Evolutionary conservation across 2,888 invertebrate genomes (phyloP).

Genomic region (Eupithecia subumbrata): DNA sequence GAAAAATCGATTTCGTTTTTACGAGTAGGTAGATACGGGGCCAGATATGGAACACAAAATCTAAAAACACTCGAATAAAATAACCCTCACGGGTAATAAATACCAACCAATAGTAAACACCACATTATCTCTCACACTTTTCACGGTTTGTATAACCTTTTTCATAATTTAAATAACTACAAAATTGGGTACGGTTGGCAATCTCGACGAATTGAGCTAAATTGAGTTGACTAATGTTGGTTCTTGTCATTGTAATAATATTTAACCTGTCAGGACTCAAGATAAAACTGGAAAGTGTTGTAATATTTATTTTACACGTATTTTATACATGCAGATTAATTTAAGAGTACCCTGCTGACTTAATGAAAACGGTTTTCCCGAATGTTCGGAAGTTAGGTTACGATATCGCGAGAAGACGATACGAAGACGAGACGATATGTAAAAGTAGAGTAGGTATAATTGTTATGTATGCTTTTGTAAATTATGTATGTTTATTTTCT

Average conservation of each 20-base stretch:
- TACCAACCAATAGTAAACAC: constrained; percentile 21
- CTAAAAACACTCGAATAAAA: neutral
- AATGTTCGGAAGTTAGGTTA: neutral
- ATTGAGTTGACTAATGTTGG: constrained; percentile 12
- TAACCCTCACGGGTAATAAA: neutral
- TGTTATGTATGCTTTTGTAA: too few relatives aligned
- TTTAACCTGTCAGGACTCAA: constrained; percentile 16
- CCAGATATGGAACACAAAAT: too few relatives aligned
- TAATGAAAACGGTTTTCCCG: neutral
- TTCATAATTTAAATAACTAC: constrained; percentile 7
- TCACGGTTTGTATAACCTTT: constrained; percentile 15
- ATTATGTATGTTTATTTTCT: too few relatives aligned
- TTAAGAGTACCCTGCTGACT: neutral
- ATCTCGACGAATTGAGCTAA: constrained; percentile 13
- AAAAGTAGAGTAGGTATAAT: neutral
- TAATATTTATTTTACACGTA: constrained; percentile 21
- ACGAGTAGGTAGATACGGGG: too few relatives aligned
- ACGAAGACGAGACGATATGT: neutral
- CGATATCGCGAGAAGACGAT: neutral
- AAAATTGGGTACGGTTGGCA: neutral
- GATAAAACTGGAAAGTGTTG: constrained; percentile 23
- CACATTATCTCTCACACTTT: constrained; percentile 15
- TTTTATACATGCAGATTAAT: neutral
- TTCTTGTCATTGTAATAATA: constrained; percentile 11
- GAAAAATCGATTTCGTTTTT: too few relatives aligned